Conservation (phyloP, 2,888 invertebrate genomes). For the Agonopterix alstromeriana region DNA sequence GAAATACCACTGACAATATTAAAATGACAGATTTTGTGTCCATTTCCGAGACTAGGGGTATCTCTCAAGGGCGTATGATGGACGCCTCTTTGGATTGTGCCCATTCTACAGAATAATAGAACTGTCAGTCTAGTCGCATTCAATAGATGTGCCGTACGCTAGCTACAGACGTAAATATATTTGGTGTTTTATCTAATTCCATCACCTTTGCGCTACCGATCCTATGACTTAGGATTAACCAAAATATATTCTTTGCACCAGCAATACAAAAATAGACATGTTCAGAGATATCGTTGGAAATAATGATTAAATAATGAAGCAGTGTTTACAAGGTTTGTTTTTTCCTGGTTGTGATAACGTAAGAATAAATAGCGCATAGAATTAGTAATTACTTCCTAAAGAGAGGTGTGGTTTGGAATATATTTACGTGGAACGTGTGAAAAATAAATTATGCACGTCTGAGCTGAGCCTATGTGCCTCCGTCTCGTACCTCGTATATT, state of each 20-base stretch:
- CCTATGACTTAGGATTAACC: too few species aligned
- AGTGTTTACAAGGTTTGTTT: slow-evolving; percentile 1
- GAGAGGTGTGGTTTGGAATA: slow-evolving; percentile 26
- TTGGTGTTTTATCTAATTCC: too few species aligned
- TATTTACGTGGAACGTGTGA: slow-evolving; percentile 23
- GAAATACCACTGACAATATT: too few species aligned
- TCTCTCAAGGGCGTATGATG: not conserved
- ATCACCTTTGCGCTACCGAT: too few species aligned
- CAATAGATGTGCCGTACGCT: slow-evolving; percentile 4
- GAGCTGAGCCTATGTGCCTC: not conserved
- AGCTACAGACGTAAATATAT: not conserved
- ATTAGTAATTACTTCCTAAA: slow-evolving; percentile 25
- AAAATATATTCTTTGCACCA: too few species aligned
- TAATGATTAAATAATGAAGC: too few species aligned
- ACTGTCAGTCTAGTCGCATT: slow-evolving; percentile 8
- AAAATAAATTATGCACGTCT: slow-evolving; percentile 31
- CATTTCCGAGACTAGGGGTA: not conserved
- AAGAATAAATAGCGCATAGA: slow-evolving; percentile 7
- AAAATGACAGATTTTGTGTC: not conserved
- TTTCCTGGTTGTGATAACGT: slow-evolving; percentile 12
- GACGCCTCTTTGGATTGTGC: slow-evolving; percentile 3
- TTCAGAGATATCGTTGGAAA: too few species aligned
- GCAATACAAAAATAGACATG: too few species aligned
- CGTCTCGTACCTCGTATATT: too few species aligned
- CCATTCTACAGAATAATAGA: slow-evolving; percentile 9